phyloP scores from a whole-genome alignment of 2,797 vertebrate genomes.

The Enteromius treurensis region DNA sequence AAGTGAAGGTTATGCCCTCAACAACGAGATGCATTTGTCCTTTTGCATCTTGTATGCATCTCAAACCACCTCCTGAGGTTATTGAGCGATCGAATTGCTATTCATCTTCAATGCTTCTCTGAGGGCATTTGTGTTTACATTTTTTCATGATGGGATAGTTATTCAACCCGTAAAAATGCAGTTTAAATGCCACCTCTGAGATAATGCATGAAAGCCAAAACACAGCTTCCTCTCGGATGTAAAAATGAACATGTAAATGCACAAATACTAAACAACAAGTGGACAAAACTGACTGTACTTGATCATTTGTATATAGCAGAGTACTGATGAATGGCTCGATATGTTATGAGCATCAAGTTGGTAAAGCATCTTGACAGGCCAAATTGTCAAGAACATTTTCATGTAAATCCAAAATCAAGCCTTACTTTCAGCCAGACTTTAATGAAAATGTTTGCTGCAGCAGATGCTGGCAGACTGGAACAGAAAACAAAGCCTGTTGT shows the following conservation, averaged over 20 bases:
- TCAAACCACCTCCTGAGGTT: conserved; percentile 18
- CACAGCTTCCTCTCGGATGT: not conserved
- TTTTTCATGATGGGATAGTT: not conserved
- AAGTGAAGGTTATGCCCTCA: not conserved
- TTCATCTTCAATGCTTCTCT: not conserved
- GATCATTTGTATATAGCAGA: conserved; percentile 65
- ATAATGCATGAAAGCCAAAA: not conserved
- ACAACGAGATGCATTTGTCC: not conserved
- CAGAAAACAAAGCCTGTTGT: conserved; percentile 36
- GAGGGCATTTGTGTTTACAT: not conserved
- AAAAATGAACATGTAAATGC: conserved; percentile 8
- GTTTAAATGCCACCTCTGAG: not conserved
- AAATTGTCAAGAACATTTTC: conserved; percentile 72
- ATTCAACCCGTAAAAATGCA: not conserved
- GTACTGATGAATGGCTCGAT: conserved; percentile 76
- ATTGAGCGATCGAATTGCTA: not conserved
- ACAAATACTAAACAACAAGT: conserved; percentile 2
- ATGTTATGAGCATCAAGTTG: conserved; percentile 74
- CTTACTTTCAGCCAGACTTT: conserved; percentile 58
- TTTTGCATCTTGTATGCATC: not conserved
- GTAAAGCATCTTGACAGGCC: conserved; percentile 76
- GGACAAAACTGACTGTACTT: conserved; percentile 29
- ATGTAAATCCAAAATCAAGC: conserved; percentile 65
- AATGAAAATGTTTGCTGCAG: conserved; percentile 55
- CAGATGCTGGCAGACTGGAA: conserved; percentile 43